Base-by-base conservation (phyloP, 2,888 invertebrate species). In the Heteromyza rotundicornis region DNA sequence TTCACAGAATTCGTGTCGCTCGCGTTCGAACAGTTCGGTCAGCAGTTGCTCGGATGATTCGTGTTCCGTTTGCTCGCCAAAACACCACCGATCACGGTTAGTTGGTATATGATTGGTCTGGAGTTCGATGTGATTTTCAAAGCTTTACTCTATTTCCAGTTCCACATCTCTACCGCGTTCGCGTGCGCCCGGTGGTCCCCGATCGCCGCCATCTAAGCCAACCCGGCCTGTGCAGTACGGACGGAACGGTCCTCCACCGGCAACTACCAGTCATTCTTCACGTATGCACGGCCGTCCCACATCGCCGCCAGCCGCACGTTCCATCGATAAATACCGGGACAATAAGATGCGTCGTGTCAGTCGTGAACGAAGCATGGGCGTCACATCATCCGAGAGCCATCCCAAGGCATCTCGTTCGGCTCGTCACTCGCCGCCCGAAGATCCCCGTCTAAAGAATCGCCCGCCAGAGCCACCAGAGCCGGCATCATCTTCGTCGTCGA, bases 41-140 rank as follows among this genome's bases (percentile, higher is more conserved):
- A 92, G 92, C 84, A 92, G 91, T 70, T 93, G 93, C 76, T 92
- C 92, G 0, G 92, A 92, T 73, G 91, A 92, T 75, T 92, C 92
- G 0, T 93, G 93, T 75, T 92, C 92, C 0, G 91, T 93, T 1
- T 93, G 93, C 77, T 92, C 92, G 0, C 91, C 91, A 5, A 87
- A 79, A 84, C 80, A 80, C 72, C 78, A 75, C 60, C 81, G 81
- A 73, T 83, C 83, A 66, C 79, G 82, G 82, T 83, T 71, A 75
- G 73, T 63, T 24, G 27, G 19, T 27, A 17, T 5, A 52, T 27
- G 17, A 16, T n/a, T 57, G 22, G 32, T 50, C 35, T 27, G 5
- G 5, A 27, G 10, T 7, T 27, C 5, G 10, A 47, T 56, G 5
- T 1, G n/a, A 36, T 1, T 20, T 20, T 8, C 17, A 35, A 20